These are phyloP conservation scores for Ophiothrix spiculata DNA, from an alignment of 35 echinoderm and acorn worm genomes.

Conservation along the genomic window DNA sequence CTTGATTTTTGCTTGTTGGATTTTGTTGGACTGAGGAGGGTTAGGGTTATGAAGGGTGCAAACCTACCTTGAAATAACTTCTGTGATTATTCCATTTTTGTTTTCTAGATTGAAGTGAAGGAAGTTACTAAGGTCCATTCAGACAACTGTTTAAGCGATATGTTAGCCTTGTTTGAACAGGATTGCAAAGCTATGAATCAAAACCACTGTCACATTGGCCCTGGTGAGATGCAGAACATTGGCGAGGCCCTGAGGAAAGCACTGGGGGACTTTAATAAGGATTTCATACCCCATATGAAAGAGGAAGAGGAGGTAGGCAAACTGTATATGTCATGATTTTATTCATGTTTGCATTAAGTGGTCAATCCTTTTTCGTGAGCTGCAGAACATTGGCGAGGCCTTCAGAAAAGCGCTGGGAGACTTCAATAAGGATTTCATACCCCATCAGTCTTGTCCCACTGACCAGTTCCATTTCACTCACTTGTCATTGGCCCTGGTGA, in stretches of 20 bases:
- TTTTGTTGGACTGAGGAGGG: too few relatives aligned
- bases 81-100: conserved; percentile 79
- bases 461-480: too few relatives aligned
- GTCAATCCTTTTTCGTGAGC: conserved; percentile 48
- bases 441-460: too few relatives aligned
- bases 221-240: conserved; percentile 55
- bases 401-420: conserved; percentile 61
- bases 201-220: conserved; percentile 49
- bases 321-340: conserved; percentile 53
- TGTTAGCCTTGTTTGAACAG: conserved; percentile 82
- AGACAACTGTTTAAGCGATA: conserved; percentile 86
- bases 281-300: conserved; percentile 97
- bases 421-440: conserved; percentile 89
- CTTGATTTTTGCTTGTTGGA: too few relatives aligned
- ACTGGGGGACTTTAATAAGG: conserved; percentile 75
- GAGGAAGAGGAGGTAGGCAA: conserved; percentile 94
- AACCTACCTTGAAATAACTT: conserved; percentile 63
- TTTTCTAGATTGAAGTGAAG: conserved; percentile 53
- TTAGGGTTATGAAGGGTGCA: conserved; percentile 42
- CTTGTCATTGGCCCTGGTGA: too few relatives aligned
- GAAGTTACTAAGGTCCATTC: conserved; percentile 85
- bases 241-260: conserved; percentile 65
- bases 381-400: conserved; percentile 46
- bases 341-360: conserved; percentile 31
- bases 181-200: conserved; percentile 29